phyloP scores from a whole-genome alignment of 1,140 invertebrate species.

The Phenacoccus solenopsis region DNA sequence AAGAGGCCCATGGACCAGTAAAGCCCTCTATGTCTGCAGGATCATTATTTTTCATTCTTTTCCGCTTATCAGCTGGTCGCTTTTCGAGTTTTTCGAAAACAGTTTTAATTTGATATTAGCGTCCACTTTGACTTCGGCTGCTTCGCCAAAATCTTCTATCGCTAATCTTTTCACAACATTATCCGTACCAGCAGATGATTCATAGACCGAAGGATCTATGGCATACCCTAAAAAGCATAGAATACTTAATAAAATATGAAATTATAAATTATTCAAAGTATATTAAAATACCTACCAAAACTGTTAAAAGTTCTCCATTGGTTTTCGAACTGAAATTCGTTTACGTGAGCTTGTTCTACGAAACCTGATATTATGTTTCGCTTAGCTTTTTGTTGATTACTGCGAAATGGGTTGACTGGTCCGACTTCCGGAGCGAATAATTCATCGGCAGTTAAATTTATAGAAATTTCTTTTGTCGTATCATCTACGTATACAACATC shows the following conservation, averaged over 20 bases:
- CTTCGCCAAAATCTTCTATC: constrained; percentile 52
- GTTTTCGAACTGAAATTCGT: constrained; percentile 96
- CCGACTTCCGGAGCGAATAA: constrained; percentile 84
- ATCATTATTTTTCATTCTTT: constrained; percentile 80
- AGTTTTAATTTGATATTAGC: constrained; percentile 46
- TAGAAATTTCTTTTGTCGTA: constrained; percentile 61
- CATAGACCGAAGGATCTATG: constrained; percentile 72
- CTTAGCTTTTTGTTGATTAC: constrained; percentile 67
- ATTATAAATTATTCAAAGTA: no score
- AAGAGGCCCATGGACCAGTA: constrained; percentile 94
- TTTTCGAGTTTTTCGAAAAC: constrained; percentile 75
- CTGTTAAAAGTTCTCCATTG: constrained; percentile 89
- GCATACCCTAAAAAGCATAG: constrained; percentile 62
- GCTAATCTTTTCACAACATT: constrained; percentile 36
- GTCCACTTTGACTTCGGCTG: constrained; percentile 37
- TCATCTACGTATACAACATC: constrained; percentile 44
- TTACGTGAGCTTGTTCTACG: constrained; percentile 89
- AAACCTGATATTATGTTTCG: constrained; percentile 91
- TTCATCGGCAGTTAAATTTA: constrained; percentile 94
- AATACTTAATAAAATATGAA: constrained; percentile 17
- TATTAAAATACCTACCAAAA: constrained; percentile 48
- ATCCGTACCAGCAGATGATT: constrained; percentile 36
- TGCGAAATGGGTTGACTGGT: constrained; percentile 82
- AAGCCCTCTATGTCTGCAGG: constrained; percentile 88
- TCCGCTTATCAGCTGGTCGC: constrained; percentile 69